Percentiles rank a stretch among this genome's conserved stretches.
phyloP scores from a whole-genome alignment of 2,113 vertebrate genomes.

The Haliaeetus leucogaster region DNA sequence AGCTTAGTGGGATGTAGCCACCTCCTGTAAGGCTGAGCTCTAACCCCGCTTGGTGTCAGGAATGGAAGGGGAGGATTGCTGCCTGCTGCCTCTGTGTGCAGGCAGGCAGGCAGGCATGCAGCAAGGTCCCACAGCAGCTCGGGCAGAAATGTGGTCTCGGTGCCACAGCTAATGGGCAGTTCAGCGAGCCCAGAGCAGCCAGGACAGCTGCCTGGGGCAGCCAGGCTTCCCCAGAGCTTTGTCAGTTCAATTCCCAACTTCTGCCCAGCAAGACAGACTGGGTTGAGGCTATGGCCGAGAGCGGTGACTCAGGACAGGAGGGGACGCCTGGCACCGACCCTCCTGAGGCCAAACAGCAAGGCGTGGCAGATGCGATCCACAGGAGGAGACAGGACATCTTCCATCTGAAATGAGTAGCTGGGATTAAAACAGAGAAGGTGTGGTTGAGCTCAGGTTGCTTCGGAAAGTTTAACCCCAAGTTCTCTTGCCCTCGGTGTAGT shows the following conservation, averaged over 20 bases:
- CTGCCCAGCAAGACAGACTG: background rate
- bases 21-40: background rate
- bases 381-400: background rate
- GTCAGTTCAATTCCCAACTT: background rate
- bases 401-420: background rate
- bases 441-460: background rate
- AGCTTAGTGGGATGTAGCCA: background rate
- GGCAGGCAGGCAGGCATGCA: background rate
- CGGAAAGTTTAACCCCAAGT: background rate
- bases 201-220: background rate
- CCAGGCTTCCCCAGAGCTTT: background rate
- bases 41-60: background rate
- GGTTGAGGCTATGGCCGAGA: background rate
- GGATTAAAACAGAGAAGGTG: background rate
- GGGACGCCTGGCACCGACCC: accelerated
- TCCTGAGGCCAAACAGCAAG: background rate
- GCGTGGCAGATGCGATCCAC: accelerated
- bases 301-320: accelerated
- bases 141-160: background rate
- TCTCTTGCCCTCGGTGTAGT: accelerated
- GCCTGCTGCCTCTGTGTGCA: background rate
- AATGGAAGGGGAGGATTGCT: background rate
- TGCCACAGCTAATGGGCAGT: background rate
- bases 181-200: background rate
- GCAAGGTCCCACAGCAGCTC: background rate